Evolutionary conservation across 2,113 vertebrate species (phyloP), one percentile per base, ranked within the genome.

Genomic region (Sprattus sprattus): DNA sequence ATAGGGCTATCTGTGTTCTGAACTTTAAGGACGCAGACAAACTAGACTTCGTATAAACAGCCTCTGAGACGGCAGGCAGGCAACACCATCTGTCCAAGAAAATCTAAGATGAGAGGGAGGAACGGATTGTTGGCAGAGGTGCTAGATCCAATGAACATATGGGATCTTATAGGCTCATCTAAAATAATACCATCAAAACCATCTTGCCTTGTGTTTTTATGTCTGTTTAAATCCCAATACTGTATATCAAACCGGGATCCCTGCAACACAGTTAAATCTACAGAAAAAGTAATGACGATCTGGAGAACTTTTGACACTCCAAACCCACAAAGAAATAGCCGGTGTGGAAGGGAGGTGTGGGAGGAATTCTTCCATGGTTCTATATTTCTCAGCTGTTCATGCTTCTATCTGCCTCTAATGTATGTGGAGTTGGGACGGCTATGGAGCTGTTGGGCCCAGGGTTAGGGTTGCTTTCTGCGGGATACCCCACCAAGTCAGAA

Each of bases 81-180:
- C 71, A 39, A 39, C 71, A 78, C 32, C 28, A 78, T 78, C 47
- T 84, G 47, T 82, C 32, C 44, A 46, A 57, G 46, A 64, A 87
- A 83, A 82, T 39, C 20, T 78, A 39, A 78, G 71, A 78, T 39
- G 71, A 78, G 71, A 78, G 3, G 71, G 10, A 78, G 28, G 28
- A 78, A 78, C 16, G 32, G 25, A 11, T 2, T 39, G 1, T 39
- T 78, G 71, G 28, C 71, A 39, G 71, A 16, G 71, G 28, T 78
- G 71, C 39, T 78, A 39, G 71, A 32, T 8, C 71, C 71, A 78
- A 39, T 28, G 28, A 78, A 18, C 71, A 78, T 78, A 39, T 39
- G 16, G 71, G 71, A 39, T 78, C 28, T 78, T 78, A 78, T 39
- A 32, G 39, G 32, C 71, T 78, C 16, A 39, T 32, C 20, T 39